Conservation (phyloP, 2,888 invertebrate species). For the Agonopterix arenella region DNA sequence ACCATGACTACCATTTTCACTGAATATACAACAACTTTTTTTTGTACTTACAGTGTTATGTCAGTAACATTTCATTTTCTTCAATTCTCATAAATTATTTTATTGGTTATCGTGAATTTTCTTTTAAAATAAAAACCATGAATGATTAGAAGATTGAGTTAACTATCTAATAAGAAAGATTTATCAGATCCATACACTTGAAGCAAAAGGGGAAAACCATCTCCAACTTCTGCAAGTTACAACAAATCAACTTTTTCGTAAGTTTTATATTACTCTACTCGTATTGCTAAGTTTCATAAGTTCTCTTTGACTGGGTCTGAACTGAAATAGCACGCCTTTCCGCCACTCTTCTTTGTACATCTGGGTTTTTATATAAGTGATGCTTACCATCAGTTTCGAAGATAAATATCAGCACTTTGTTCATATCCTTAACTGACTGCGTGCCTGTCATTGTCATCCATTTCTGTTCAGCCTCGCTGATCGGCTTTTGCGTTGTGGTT, state of each 20-base stretch:
- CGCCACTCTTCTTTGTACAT: background rate
- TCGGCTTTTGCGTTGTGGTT: conserved; percentile 3
- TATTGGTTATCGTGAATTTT: too few species aligned
- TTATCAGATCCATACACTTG: too few species aligned
- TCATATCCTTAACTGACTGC: background rate
- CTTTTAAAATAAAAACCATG: too few species aligned
- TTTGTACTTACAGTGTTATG: too few species aligned
- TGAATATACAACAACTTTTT: too few species aligned
- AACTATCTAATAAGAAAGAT: too few species aligned
- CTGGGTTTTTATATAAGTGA: background rate
- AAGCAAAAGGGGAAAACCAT: too few species aligned
- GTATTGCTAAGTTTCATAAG: background rate
- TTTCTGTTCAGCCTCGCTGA: background rate
- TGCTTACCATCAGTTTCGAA: background rate
- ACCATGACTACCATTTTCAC: background rate
- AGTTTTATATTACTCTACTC: background rate
- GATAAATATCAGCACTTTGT: background rate
- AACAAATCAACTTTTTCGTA: too few species aligned
- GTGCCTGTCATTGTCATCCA: background rate
- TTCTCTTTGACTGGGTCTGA: background rate
- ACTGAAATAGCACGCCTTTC: background rate
- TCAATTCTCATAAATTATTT: too few species aligned
- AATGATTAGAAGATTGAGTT: too few species aligned
- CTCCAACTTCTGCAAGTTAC: too few species aligned
- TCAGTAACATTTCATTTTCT: too few species aligned